Percentiles rank a stretch among this genome's conserved stretches.
Evolutionary conservation across 1,140 invertebrate genomes (phyloP).

Genomic region (Aphaenogaster rudis): DNA sequence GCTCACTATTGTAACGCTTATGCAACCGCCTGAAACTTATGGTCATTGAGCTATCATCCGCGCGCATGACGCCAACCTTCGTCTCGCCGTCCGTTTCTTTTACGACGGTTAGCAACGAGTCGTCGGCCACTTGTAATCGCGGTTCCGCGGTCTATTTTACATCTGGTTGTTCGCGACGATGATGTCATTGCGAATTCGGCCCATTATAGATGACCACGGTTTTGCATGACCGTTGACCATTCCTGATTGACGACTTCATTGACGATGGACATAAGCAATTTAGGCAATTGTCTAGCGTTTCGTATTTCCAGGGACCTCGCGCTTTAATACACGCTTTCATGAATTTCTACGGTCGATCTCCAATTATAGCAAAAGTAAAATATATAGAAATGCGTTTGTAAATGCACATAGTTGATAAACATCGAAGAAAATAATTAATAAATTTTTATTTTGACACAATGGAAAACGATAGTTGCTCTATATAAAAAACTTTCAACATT

Average conservation of each 20-base stretch:
- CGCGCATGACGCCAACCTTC: conserved; percentile 28
- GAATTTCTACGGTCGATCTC: neutral
- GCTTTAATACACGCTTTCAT: neutral
- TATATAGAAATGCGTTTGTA: neutral
- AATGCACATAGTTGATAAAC: neutral
- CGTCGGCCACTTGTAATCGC: conserved; percentile 27
- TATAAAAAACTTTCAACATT: neutral
- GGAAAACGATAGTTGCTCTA: neutral
- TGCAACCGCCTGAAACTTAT: conserved; percentile 46
- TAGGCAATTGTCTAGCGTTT: neutral
- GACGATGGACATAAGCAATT: neutral
- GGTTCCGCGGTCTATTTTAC: neutral
- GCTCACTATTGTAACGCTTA: conserved; percentile 12
- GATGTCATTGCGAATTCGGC: conserved; percentile 44
- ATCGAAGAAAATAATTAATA: neutral
- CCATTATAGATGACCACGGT: neutral
- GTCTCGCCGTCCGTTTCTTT: conserved; percentile 27
- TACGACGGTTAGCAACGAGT: conserved; percentile 4
- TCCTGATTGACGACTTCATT: conserved; percentile 1
- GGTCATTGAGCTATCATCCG: conserved; percentile 33
- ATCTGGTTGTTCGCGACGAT: neutral
- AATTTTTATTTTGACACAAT: neutral
- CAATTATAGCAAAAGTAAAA: neutral
- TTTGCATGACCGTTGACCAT: conserved; percentile 32
- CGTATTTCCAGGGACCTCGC: neutral